Base-by-base conservation (phyloP, 1,140 invertebrate genomes). In the Eurosta solidaginis region DNA sequence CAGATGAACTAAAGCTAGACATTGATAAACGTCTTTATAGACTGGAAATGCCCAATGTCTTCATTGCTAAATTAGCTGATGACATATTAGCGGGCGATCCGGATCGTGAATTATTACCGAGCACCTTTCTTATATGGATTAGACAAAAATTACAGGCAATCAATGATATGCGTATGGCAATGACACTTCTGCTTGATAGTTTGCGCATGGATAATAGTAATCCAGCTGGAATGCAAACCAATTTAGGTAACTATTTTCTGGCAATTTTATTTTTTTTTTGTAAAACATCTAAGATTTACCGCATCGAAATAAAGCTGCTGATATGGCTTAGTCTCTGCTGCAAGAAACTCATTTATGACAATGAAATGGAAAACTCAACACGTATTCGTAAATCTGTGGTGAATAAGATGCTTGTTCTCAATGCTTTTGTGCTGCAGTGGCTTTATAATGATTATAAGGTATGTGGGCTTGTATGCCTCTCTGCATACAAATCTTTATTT, bases 381-480 rank as follows among this genome's bases (percentile, higher is more conserved):
- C 83, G 88, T 27, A 89, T 95, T 77, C 93, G 94, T 80, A 91
- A 92, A 86, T 90, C 90, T 78, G 91, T 94, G 17, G 90, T 91
- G 1, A 90, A 90, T 47, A 90, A 91, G 81, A 83, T 93, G 27
- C 88, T 93, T 2, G 87, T 88, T 40, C 86, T 91, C 78, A 90
- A 90, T 76, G 88, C 89, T 1, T 91, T 92, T 82, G 83, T 96
- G 17, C 95, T 95, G 0, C 90, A 92, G 78, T 96, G 94, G 94
- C 87, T 96, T n/a, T 84, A 91, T 47, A 88, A 90, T 47, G 93
- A 92, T 1, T 96, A 95, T 82, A 94, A 94, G 88, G 92, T 93
- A 86, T 81, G 29, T 49, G 14, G 14, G n/a, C n/a, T n/a, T n/a
- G n/a, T n/a, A n/a, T n/a, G n/a, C n/a, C n/a, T n/a, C n/a, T n/a